phyloP scores from a whole-genome alignment of 2,888 invertebrate species.

The Pristionchus exspectatus region DNA sequence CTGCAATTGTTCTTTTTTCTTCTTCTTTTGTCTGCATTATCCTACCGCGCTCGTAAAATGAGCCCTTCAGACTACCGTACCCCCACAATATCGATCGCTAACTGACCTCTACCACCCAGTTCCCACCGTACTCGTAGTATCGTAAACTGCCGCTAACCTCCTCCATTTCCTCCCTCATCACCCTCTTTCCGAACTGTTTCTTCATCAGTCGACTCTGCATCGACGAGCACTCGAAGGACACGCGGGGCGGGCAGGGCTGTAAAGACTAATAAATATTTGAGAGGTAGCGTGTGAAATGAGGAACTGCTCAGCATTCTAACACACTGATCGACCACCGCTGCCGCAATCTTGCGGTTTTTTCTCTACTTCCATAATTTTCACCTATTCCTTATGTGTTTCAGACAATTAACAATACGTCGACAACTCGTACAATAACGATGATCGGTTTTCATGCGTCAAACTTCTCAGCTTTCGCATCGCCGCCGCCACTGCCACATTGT shows the following conservation, averaged over 20 bases:
- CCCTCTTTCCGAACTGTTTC: background rate
- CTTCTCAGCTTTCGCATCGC: background rate
- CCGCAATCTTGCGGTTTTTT: background rate
- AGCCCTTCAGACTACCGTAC: background rate
- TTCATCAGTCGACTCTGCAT: slow-evolving; percentile 7
- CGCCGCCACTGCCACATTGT: too few species aligned
- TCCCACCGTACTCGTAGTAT: background rate
- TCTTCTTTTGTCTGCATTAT: background rate
- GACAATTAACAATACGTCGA: too few species aligned
- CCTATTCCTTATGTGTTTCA: too few species aligned
- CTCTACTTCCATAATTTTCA: too few species aligned
- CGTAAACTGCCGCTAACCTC: background rate
- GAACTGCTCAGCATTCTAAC: background rate
- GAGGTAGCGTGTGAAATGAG: background rate
- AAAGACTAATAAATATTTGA: background rate
- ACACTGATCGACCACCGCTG: background rate
- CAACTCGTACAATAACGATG: too few species aligned
- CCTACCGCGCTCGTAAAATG: background rate
- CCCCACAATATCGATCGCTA: background rate
- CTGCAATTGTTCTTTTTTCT: background rate
- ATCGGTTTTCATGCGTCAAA: too few species aligned
- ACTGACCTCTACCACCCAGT: background rate
- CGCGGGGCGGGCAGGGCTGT: background rate
- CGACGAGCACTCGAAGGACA: background rate
- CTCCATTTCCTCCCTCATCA: background rate